phyloP scores from a whole-genome alignment of 2,888 invertebrate species.

The Elmis aenea region DNA sequence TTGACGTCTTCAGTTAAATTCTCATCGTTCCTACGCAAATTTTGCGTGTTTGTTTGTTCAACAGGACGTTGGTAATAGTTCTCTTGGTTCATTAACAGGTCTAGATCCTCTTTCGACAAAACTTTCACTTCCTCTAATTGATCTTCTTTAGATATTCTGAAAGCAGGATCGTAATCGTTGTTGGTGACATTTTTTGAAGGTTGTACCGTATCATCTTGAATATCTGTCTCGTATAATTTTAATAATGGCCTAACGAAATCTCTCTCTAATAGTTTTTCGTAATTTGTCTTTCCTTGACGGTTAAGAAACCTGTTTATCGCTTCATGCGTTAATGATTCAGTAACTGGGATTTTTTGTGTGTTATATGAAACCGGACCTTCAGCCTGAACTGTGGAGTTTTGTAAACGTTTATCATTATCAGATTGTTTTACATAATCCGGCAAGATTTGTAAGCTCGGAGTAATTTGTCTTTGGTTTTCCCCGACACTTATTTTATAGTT shows the following conservation, averaged over 20 bases:
- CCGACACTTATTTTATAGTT: constrained; percentile 7
- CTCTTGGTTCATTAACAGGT: constrained; percentile 30
- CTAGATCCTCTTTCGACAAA: constrained; percentile 34
- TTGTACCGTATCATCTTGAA: neutral
- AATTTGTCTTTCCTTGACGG: constrained; percentile 35
- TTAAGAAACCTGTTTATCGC: constrained; percentile 33
- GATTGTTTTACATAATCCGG: constrained; percentile 31
- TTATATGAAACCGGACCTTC: constrained; percentile 5
- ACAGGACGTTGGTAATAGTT: constrained; percentile 31
- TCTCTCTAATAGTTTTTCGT: constrained; percentile 39
- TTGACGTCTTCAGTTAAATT: constrained; percentile 27
- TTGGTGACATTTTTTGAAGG: constrained; percentile 2
- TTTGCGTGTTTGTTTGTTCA: constrained; percentile 6
- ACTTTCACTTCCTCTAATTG: constrained; percentile 32
- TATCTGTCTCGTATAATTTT: constrained; percentile 33
- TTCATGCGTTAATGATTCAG: constrained; percentile 22
- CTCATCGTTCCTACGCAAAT: constrained; percentile 8
- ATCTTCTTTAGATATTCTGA: constrained; percentile 38
- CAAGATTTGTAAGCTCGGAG: constrained; percentile 29
- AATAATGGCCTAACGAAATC: constrained; percentile 42
- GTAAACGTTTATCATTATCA: constrained; percentile 20
- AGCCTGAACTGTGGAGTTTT: no score
- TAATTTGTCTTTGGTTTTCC: constrained; percentile 17
- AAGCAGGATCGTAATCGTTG: constrained; percentile 3
- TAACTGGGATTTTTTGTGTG: constrained; percentile 14